phyloP scores from a whole-genome alignment of 2,113 vertebrate genomes.

The Pitta sordida region DNA sequence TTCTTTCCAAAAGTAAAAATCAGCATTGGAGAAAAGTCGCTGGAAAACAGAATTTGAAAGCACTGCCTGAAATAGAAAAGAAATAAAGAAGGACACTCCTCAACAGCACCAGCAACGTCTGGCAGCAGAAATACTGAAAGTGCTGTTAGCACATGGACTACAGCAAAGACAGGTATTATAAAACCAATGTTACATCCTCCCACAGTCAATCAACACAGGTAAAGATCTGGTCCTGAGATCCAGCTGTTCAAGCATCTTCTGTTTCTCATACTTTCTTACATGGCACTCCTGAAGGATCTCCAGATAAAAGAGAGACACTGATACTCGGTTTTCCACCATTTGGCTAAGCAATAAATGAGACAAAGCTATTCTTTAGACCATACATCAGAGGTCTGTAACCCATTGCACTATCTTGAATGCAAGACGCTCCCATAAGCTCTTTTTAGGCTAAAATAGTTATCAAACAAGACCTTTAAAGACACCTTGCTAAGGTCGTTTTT shows the following conservation, averaged over 20 bases:
- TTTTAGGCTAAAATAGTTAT: not conserved
- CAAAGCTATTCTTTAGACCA: not conserved
- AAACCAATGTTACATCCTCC: not conserved
- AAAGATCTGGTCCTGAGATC: not conserved
- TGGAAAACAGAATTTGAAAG: not conserved
- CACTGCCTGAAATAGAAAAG: not conserved
- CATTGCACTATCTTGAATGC: not conserved
- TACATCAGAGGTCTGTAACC: not conserved
- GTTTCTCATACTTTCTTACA: not conserved
- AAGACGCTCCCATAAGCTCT: not conserved
- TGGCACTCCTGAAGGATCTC: not conserved
- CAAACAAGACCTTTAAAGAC: not conserved
- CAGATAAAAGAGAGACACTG: not conserved
- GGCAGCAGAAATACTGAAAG: not conserved
- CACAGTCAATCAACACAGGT: fast-evolving
- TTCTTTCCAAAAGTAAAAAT: not conserved
- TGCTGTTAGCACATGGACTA: not conserved
- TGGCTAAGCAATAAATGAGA: not conserved
- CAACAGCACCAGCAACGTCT: not conserved
- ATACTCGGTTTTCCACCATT: not conserved
- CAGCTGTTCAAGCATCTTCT: not conserved
- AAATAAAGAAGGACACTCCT: not conserved
- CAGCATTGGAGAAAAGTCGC: not conserved
- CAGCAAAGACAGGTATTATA: not conserved
- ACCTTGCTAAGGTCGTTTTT: not conserved